These are phyloP conservation scores for Hiodon tergisus DNA, from an alignment of 2,113 vertebrate genomes.

Conservation along the genomic window DNA sequence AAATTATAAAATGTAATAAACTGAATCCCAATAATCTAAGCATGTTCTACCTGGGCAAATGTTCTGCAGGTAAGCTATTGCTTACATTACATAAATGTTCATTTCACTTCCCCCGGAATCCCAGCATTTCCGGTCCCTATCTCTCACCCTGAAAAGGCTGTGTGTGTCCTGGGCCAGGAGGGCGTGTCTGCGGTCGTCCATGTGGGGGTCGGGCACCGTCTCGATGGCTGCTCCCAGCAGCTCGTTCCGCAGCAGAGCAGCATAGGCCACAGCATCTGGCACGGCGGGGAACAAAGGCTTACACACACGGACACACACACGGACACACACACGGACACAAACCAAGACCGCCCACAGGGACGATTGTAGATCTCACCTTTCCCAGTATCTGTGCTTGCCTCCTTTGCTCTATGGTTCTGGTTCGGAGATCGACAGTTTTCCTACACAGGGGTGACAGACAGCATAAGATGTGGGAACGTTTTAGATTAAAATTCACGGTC, in stretches of 20 bases:
- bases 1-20: no score
- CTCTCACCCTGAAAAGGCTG: slow-evolving; percentile 65
- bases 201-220: slow-evolving; percentile 60
- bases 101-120: background rate
- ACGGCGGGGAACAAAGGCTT: background rate
- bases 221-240: slow-evolving; percentile 67
- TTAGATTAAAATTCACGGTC: background rate
- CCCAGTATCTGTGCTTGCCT: slow-evolving; percentile 63
- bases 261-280: slow-evolving; percentile 67
- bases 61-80: no score
- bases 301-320: background rate
- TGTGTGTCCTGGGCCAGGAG: slow-evolving; percentile 57
- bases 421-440: slow-evolving; percentile 68
- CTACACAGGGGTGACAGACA: slow-evolving; percentile 37
- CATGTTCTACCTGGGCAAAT: no score
- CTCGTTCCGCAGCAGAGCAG: slow-evolving; percentile 69
- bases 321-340: background rate
- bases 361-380: slow-evolving; percentile 56
- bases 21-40: no score
- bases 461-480: background rate
- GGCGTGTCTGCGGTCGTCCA: slow-evolving; percentile 58
- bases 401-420: slow-evolving; percentile 67
- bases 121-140: background rate
- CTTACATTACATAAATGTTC: background rate
- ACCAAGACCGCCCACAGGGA: background rate